Evolutionary conservation across 2,888 invertebrate genomes (phyloP).

Genomic region (Zeuzera pyrina): DNA sequence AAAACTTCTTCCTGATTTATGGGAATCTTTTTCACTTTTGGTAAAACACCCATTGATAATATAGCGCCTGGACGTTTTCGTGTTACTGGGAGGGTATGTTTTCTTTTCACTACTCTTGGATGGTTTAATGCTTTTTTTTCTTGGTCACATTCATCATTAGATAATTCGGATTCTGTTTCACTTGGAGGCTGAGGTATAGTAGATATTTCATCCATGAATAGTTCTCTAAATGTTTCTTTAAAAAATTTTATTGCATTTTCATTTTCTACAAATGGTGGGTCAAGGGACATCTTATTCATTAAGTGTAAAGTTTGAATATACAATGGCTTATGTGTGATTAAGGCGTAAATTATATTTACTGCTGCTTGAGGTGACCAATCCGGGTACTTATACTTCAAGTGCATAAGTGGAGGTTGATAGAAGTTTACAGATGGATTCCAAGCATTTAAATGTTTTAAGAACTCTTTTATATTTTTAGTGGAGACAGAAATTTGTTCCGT

Average conservation of each 20-base stretch:
- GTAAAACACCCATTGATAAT: slow-evolving; percentile 28
- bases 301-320: slow-evolving; percentile 90
- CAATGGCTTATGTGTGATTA: slow-evolving; percentile 84
- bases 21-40: slow-evolving; percentile 36
- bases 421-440: slow-evolving; percentile 75
- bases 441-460: slow-evolving; percentile 51
- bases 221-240: slow-evolving; percentile 42
- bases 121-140: slow-evolving; percentile 25
- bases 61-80: slow-evolving; percentile 38
- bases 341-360: slow-evolving; percentile 82
- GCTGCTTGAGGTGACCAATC: slow-evolving; percentile 80
- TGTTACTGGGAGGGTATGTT: slow-evolving; percentile 45
- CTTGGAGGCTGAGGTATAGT: slow-evolving; percentile 30
- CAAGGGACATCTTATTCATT: slow-evolving; percentile 96
- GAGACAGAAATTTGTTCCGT: slow-evolving; percentile 43
- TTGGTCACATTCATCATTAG: slow-evolving; percentile 40
- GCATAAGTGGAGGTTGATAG: slow-evolving; percentile 82
- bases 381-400: slow-evolving; percentile 87
- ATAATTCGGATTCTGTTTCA: slow-evolving; percentile 58
- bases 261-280: slow-evolving; percentile 82
- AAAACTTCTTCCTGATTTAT: slow-evolving; percentile 50
- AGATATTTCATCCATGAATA: slow-evolving; percentile 33
- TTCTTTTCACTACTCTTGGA: slow-evolving; percentile 41
- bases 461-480: slow-evolving; percentile 67
- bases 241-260: slow-evolving; percentile 37